A percentile compares a stretch with the other conserved stretches of the same genome.
Evolutionary conservation across 2,888 invertebrate genomes (phyloP).

Genomic region (Phrixothrix hirtus): DNA sequence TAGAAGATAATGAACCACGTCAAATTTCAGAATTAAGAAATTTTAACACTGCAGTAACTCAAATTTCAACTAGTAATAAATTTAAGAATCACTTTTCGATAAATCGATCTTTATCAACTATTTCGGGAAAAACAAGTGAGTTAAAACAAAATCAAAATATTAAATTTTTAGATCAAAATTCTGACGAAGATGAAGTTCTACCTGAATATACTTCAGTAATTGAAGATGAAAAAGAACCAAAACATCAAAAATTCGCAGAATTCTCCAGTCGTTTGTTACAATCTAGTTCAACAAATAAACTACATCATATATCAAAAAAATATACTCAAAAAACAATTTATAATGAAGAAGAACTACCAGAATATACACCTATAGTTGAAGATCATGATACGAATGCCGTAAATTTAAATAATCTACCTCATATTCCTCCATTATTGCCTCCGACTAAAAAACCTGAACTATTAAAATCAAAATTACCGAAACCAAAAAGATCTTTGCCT

Average conservation of each 20-base stretch:
- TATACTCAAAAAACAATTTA: not conserved
- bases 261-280: conserved; percentile 1
- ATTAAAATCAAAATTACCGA: conserved; percentile 1
- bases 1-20: conserved; percentile 3
- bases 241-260: not conserved
- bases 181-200: conserved; percentile 9
- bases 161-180: not conserved
- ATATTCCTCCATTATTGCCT: too few relatives aligned
- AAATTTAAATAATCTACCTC: too few relatives aligned
- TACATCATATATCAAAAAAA: not conserved
- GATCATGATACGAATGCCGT: too few relatives aligned
- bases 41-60: not conserved
- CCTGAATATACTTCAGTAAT: conserved; percentile 9
- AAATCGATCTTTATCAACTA: too few relatives aligned
- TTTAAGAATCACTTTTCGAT: not conserved
- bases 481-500: not conserved
- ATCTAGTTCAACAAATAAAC: not conserved
- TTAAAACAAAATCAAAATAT: not conserved
- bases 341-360: not conserved
- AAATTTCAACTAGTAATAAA: not conserved
- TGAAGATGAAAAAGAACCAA: conserved; percentile 8
- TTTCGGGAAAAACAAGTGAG: not conserved
- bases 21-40: not conserved
- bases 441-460: too few relatives aligned
- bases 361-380: conserved; percentile 7